Evolutionary conservation across 2,797 vertebrate species (phyloP), one percentile per base, ranked within the genome.

Genomic region (Mormyrops boulengeri): DNA sequence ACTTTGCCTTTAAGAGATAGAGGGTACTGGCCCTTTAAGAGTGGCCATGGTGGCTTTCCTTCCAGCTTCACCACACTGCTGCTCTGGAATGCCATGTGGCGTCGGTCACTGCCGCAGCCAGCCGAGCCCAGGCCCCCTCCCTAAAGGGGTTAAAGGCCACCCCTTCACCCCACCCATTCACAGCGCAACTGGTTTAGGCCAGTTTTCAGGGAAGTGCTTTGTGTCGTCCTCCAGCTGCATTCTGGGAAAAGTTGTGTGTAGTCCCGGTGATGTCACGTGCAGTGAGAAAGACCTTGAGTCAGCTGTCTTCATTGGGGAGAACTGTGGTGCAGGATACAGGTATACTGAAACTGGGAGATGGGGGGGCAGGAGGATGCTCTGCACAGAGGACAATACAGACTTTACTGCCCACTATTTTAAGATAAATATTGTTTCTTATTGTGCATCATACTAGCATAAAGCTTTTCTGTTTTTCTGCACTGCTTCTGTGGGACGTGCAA

Each of bases 221-320:
- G 97, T 98, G 96, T 97, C 95, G 96, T 80, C 73, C 53, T 41
- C 97, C 94, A 93, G 95, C 93, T 96, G 97, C 97, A 98, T 98
- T 96, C 97, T 98, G 97, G 97, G 97, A 98, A 98, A 96, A 97
- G 97, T 98, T 97, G 98, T 98, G 96, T 97, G 97, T 96, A 96
- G 96, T 95, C 62, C 96, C 94, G 95, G 94, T 97, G 97, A 98
- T 97, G 97, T 98, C 96, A 98, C 94, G 95, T 95, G 95, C 92
- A 87, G 96, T 93, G 95, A 95, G 95, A 95, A 93, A 96, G 94
- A 92, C 95, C 94, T 93, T 96, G 95, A 94, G 94, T 97, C 95
- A 96, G 96, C 96, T 94, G 86, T 94, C 92, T 92, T 93, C 93
- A 92, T 93, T 93, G 93, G 92, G 91, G 92, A 91, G 88, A 88